Evolutionary conservation across 2,113 vertebrate genomes (phyloP).

Genomic region (Oriolus oriolus): DNA sequence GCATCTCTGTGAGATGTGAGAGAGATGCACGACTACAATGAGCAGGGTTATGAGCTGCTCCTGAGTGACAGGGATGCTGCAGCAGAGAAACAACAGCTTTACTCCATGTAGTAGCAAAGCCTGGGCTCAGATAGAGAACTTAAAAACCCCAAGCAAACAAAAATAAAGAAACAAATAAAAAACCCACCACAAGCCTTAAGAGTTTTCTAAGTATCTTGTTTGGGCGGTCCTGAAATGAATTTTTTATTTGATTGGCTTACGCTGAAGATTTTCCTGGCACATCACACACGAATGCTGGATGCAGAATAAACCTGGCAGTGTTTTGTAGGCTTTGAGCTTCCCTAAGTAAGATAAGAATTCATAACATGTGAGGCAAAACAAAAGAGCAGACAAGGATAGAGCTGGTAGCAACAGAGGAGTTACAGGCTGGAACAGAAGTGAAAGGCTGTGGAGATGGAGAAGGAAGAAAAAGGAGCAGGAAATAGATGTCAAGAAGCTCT

Average conservation of each 20-base stretch:
- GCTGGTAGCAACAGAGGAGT: background rate
- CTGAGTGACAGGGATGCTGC: background rate
- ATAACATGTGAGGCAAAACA: background rate
- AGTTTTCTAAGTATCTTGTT: background rate
- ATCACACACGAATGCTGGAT: background rate
- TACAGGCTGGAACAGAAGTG: background rate
- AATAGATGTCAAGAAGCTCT: background rate
- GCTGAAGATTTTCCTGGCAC: background rate
- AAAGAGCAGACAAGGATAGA: background rate
- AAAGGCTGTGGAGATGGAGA: background rate
- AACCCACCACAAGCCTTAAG: accelerated
- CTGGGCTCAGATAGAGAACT: background rate
- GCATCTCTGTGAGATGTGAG: background rate
- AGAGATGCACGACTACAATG: accelerated
- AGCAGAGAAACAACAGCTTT: background rate
- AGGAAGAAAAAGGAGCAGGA: background rate
- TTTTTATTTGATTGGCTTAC: background rate
- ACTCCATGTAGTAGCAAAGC: background rate
- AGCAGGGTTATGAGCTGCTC: background rate
- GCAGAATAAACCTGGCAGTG: background rate
- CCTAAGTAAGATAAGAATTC: background rate
- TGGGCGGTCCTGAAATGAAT: background rate
- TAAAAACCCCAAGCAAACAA: background rate
- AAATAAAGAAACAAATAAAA: background rate
- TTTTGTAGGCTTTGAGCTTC: background rate